Percentiles rank a stretch among this genome's conserved stretches.
phyloP scores from a whole-genome alignment of 2,888 invertebrate genomes.

The Scrobipalpa costella region DNA sequence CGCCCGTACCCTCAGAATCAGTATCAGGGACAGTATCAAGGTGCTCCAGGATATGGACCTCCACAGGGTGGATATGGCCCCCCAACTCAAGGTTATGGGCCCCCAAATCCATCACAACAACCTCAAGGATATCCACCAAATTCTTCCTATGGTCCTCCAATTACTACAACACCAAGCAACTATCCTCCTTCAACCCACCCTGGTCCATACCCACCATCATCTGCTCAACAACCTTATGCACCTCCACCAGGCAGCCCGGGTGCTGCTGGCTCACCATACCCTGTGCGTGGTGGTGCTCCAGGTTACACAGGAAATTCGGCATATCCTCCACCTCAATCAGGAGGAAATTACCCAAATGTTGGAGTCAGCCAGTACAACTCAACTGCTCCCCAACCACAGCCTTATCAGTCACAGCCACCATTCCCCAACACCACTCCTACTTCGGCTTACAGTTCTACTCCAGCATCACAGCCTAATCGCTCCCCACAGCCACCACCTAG shows the following conservation, averaged over 20 bases:
- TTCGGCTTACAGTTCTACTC: slow-evolving; percentile 78
- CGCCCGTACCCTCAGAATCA: slow-evolving; percentile 85
- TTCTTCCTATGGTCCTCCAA: slow-evolving; percentile 83
- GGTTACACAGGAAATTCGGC: slow-evolving; percentile 72
- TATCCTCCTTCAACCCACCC: slow-evolving; percentile 80
- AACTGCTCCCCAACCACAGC: slow-evolving; percentile 71
- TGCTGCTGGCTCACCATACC: slow-evolving; percentile 68
- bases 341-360: slow-evolving; percentile 72
- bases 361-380: slow-evolving; percentile 75
- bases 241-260: slow-evolving; percentile 74
- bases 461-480: slow-evolving; percentile 74
- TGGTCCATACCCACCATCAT: slow-evolving; percentile 71
- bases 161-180: slow-evolving; percentile 79
- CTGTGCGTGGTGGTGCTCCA: slow-evolving; percentile 68
- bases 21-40: slow-evolving; percentile 82
- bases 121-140: slow-evolving; percentile 85
- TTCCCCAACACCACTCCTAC: slow-evolving; percentile 76
- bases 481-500: slow-evolving; percentile 81
- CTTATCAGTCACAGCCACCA: slow-evolving; percentile 75
- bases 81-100: slow-evolving; percentile 83
- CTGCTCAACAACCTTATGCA: slow-evolving; percentile 74
- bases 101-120: slow-evolving; percentile 82
- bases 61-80: slow-evolving; percentile 86
- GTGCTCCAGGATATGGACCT: slow-evolving; percentile 80
- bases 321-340: slow-evolving; percentile 72